A percentile compares a stretch with the other conserved stretches of the same genome.
Conservation (phyloP, 2,888 invertebrate species). For the Phengaris alcon region DNA sequence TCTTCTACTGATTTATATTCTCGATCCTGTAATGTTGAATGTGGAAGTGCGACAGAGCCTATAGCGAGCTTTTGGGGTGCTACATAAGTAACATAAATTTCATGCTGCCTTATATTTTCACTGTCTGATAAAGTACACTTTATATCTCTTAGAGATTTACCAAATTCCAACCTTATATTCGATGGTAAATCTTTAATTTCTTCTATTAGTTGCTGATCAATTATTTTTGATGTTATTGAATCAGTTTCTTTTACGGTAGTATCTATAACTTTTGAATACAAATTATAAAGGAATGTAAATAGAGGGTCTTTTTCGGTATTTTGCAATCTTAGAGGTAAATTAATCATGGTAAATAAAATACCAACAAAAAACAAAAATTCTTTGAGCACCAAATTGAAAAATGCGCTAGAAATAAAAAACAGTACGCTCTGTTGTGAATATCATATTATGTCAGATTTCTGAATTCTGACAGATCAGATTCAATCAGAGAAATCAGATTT, state of each 20-base stretch:
- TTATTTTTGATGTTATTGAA: conserved; percentile 42
- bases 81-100: conserved; percentile 52
- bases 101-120: conserved; percentile 51
- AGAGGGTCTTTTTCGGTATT: conserved; percentile 31
- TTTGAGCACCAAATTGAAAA: not conserved
- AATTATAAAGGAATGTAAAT: conserved; percentile 38
- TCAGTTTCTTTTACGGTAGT: conserved; percentile 34
- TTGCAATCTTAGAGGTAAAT: not conserved
- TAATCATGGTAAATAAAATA: not conserved
- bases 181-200: conserved; percentile 49
- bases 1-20: conserved; percentile 54
- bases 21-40: conserved; percentile 50
- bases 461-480: too few species aligned
- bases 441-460: too few species aligned
- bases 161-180: conserved; percentile 52
- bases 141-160: conserved; percentile 57
- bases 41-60: conserved; percentile 50
- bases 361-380: not conserved
- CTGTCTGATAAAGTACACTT: conserved; percentile 54
- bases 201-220: conserved; percentile 53
- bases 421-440: too few species aligned
- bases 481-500: too few species aligned
- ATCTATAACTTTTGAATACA: conserved; percentile 36
- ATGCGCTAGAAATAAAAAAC: not conserved
- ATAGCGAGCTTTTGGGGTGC: conserved; percentile 51